Base-by-base conservation (phyloP, 1,140 invertebrate species). In the Coenobita brevimanus region DNA sequence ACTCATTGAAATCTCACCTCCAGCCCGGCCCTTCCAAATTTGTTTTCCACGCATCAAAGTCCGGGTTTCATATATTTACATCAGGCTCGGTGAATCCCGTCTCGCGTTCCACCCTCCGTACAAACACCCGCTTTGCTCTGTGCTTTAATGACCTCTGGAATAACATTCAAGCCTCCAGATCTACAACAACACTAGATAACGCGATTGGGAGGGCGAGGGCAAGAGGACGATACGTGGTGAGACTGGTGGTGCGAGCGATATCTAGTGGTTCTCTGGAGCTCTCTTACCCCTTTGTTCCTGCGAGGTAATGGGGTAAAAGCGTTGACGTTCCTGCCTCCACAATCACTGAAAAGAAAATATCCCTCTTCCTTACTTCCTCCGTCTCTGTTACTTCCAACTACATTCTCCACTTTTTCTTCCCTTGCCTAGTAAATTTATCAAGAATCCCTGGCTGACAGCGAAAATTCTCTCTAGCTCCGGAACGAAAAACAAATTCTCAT, bases 1-100 rank as follows among this genome's bases (percentile, higher is more conserved):
- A 86, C 84, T 86, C 84, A 86, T 86, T 86, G 84, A 86, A 80
- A 86, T 86, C 84, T 86, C 84, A 86, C 84, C 84, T 86, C 76
- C 76, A 38, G 76, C 41, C 73, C 27, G 36, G 38, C 13, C 43
- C 41, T 73, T 67, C 60, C 1, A 73, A 71, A 8, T 54, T 79
- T 76, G 41, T 69, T 79, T 79, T 38, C 62, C 75, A 13, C 0
- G 10, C 3, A 43, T 36, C 43, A 38, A 3, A 30, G 24, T n/a
- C 50, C 15, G 17, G 50, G 84, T 69, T 64, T 69, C 75, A 79
- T 21, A 86, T 50, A 60, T 41, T 13, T 50, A 73, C 82, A 62
- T 41, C 41, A 15, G 24, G 60, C 24, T 1, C 6, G 24, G 13
- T 67, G 17, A 50, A 8, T 50, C 46, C 17, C 46, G 46, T 17